Conservation (phyloP, 2,113 vertebrate species). For the Takifugu flavidus region DNA sequence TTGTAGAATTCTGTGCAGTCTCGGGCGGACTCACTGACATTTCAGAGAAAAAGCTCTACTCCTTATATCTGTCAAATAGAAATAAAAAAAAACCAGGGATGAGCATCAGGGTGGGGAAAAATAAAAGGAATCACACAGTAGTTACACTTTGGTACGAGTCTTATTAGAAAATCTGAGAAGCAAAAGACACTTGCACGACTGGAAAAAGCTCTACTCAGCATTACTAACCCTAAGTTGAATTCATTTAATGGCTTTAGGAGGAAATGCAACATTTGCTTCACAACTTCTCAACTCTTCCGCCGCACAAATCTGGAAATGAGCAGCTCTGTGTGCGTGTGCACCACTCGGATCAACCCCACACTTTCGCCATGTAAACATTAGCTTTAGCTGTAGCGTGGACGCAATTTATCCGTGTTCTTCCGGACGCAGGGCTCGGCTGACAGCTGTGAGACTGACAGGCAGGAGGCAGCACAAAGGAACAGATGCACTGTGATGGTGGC, state of each 20-base stretch:
- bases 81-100: conserved; percentile 10
- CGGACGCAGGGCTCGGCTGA: conserved; percentile 58
- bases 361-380: conserved; percentile 35
- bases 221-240: neutral
- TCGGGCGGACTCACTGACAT: conserved; percentile 67
- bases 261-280: conserved; percentile 8
- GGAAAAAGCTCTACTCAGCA: neutral
- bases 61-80: conserved; percentile 48
- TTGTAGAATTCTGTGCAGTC: conserved; percentile 62
- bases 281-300: conserved; percentile 9
- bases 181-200: no score
- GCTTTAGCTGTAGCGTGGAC: conserved; percentile 22
- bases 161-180: neutral
- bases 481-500: conserved; percentile 71
- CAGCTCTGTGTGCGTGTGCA: neutral
- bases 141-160: neutral
- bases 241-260: neutral
- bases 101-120: conserved; percentile 15
- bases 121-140: neutral
- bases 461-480: conserved; percentile 76
- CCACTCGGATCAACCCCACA: neutral
- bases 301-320: conserved; percentile 1
- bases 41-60: conserved; percentile 61
- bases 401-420: conserved; percentile 33
- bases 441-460: conserved; percentile 74